Conservation (phyloP, 2,113 vertebrate species). For the Puntigrus tetrazona region DNA sequence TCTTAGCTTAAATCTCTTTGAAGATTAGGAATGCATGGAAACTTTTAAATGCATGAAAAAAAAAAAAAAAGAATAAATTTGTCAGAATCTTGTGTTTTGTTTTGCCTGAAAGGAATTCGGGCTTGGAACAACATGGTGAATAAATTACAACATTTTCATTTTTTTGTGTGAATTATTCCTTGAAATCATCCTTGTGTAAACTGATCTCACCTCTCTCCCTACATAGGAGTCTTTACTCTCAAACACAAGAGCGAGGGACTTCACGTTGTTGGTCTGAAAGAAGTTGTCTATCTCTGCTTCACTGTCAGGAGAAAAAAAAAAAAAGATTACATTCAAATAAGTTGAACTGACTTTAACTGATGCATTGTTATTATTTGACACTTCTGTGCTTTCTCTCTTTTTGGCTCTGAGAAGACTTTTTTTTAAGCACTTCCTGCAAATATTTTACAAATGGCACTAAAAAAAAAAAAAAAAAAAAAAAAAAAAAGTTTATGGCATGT, state of each 20-base stretch:
- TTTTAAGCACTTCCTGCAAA: neutral
- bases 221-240: constrained; percentile 81
- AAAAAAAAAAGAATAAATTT: neutral
- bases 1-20: neutral
- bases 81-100: neutral
- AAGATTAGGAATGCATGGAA: neutral
- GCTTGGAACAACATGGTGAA: neutral
- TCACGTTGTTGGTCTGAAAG: constrained; percentile 79
- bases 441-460: neutral
- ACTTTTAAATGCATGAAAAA: neutral
- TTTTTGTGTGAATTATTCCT: neutral
- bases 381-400: neutral
- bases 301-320: constrained; percentile 65
- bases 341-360: neutral
- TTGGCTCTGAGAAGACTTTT: neutral
- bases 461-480: neutral
- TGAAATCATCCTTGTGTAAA: neutral
- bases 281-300: constrained; percentile 80
- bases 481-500: neutral
- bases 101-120: neutral
- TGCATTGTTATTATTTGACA: neutral
- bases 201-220: constrained; percentile 86
- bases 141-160: neutral
- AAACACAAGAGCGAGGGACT: constrained; percentile 86
- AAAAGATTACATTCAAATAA: neutral